phyloP scores from a whole-genome alignment of 2,113 vertebrate species.

The Gasterosteus aculeatus region DNA sequence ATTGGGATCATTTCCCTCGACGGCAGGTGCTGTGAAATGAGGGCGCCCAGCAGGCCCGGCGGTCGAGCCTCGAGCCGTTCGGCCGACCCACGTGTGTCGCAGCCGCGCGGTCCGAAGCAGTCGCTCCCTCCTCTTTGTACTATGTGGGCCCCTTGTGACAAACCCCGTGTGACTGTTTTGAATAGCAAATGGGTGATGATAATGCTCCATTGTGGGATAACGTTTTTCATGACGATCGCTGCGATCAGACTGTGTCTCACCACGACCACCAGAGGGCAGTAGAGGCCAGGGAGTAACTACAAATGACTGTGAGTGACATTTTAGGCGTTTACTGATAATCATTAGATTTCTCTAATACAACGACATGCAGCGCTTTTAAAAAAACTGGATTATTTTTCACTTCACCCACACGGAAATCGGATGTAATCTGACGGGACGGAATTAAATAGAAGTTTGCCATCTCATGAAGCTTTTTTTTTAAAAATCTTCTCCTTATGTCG shows the following conservation, averaged over 20 bases:
- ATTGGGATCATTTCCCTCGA: slow-evolving; percentile 39
- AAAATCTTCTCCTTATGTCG: slow-evolving; percentile 20
- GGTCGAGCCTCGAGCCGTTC: slow-evolving; percentile 17
- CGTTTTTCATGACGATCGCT: background rate
- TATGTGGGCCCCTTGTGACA: background rate
- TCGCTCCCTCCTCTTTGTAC: background rate
- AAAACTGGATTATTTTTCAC: background rate
- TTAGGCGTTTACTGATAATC: slow-evolving; percentile 9
- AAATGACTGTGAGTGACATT: background rate
- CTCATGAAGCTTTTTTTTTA: slow-evolving; percentile 23
- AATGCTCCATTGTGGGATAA: background rate
- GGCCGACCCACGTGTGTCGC: slow-evolving; percentile 37
- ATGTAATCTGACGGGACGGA: too few species aligned
- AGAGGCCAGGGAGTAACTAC: slow-evolving; percentile 61
- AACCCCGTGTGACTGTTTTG: background rate
- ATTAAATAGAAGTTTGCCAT: slow-evolving; percentile 1
- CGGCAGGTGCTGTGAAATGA: slow-evolving; percentile 40
- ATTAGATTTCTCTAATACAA: slow-evolving; percentile 17
- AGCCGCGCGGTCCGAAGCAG: background rate
- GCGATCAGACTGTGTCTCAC: background rate
- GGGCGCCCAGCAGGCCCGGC: slow-evolving; percentile 14
- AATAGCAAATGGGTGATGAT: background rate
- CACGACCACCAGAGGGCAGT: slow-evolving; percentile 65
- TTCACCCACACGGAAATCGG: background rate
- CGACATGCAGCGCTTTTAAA: background rate